phyloP scores from a whole-genome alignment of 2,113 vertebrate species.

The Hoplias malabaricus region DNA sequence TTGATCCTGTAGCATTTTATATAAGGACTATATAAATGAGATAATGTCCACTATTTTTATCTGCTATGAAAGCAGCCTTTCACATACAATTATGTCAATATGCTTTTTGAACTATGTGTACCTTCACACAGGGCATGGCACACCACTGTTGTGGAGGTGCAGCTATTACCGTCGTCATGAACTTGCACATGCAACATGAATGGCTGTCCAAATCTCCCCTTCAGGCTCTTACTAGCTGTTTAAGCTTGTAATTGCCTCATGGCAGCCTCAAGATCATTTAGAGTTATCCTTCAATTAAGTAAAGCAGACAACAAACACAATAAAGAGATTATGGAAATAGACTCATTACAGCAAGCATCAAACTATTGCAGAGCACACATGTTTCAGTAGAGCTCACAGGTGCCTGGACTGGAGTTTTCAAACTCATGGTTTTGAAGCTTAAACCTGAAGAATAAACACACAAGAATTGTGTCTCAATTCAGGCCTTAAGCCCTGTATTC shows the following conservation, averaged over 20 bases:
- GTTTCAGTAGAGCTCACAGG: neutral
- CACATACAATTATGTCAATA: neutral
- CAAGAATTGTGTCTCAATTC: neutral
- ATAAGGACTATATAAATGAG: no score
- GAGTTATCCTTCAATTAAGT: slow-evolving; percentile 44
- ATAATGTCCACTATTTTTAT: no score
- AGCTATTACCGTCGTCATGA: slow-evolving; percentile 6
- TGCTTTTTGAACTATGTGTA: neutral
- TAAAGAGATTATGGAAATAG: slow-evolving; percentile 43
- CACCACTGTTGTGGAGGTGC: neutral
- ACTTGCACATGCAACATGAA: slow-evolving; percentile 13
- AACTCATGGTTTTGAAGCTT: neutral
- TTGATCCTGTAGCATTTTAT: no score
- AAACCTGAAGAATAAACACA: neutral
- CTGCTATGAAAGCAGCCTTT: neutral
- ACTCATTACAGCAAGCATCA: slow-evolving; percentile 34
- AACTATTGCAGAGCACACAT: neutral
- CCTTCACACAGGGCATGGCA: neutral
- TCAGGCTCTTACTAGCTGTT: slow-evolving; percentile 45
- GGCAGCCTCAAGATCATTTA: slow-evolving; percentile 45
- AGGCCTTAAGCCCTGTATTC: neutral
- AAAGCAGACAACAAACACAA: slow-evolving; percentile 41
- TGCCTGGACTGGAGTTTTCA: neutral
- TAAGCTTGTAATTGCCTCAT: slow-evolving; percentile 53
- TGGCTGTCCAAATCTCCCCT: slow-evolving; percentile 28